Evolutionary conservation across 2,113 vertebrate genomes (phyloP).

Genomic region (Plestiodon gilberti): DNA sequence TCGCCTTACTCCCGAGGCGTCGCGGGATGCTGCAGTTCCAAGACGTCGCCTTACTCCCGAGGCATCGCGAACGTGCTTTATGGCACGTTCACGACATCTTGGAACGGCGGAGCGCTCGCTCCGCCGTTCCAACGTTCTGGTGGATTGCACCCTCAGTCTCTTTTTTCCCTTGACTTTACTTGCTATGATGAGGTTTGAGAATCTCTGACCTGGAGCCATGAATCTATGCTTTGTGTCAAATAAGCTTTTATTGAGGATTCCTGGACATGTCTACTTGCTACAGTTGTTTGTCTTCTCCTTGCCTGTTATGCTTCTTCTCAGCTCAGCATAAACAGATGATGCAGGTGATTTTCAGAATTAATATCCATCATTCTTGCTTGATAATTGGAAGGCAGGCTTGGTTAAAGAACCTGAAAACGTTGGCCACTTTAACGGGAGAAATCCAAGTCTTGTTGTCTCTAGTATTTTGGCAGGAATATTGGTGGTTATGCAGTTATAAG

Average conservation of each 20-base stretch:
- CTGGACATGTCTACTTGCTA: neutral
- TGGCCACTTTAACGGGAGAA: neutral
- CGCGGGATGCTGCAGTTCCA: too few species aligned
- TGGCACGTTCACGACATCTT: too few species aligned
- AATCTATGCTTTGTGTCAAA: neutral
- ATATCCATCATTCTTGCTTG: neutral
- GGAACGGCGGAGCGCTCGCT: too few species aligned
- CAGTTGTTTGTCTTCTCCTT: neutral
- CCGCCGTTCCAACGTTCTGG: too few species aligned
- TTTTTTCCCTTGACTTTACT: neutral
- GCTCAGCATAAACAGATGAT: neutral
- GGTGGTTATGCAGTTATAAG: neutral
- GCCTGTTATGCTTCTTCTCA: neutral
- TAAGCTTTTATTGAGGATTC: neutral
- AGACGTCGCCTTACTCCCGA: too few species aligned
- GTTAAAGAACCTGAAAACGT: neutral
- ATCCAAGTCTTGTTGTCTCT: neutral
- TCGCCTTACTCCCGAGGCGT: too few species aligned
- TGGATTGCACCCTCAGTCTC: neutral
- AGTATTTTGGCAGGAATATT: constrained; percentile 1
- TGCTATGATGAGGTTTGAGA: neutral
- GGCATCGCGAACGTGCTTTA: too few species aligned
- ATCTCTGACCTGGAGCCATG: neutral
- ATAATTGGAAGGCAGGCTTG: neutral
- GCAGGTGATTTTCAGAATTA: neutral